These are phyloP conservation scores for Parnassius smintheus DNA, from an alignment of 2,888 invertebrate species.

Conservation along the genomic window DNA sequence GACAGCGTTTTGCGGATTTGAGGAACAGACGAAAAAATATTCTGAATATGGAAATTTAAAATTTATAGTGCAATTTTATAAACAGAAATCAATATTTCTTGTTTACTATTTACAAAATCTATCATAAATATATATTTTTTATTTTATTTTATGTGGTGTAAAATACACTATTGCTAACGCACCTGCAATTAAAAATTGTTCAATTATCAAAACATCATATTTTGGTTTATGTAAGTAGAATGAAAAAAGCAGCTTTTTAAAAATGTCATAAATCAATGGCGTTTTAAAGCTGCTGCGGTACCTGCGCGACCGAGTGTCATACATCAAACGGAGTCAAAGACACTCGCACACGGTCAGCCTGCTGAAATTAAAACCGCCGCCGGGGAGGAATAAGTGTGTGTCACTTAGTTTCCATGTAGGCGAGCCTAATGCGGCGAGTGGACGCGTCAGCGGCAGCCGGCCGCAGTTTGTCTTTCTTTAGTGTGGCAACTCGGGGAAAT, in stretches of 20 bases:
- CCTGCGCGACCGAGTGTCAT: constrained; percentile 57
- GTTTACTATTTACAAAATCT: too few species aligned
- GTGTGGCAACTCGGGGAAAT: constrained; percentile 68
- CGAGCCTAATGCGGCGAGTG: constrained; percentile 74
- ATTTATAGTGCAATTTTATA: too few species aligned
- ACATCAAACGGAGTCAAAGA: constrained; percentile 64
- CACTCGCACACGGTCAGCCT: constrained; percentile 65
- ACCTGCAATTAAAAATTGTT: too few species aligned
- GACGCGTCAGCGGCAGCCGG: constrained; percentile 71
- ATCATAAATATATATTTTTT: too few species aligned
- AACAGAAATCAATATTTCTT: too few species aligned
- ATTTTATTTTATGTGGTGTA: too few species aligned
- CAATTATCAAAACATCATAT: too few species aligned
- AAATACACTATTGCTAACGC: too few species aligned
- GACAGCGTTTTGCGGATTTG: too few species aligned
- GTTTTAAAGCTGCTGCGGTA: constrained; percentile 33
- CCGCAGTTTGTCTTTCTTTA: constrained; percentile 74
- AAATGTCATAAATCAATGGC: constrained; percentile 21
- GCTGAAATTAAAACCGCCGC: constrained; percentile 74
- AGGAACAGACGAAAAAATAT: too few species aligned
- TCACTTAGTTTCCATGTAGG: constrained; percentile 71
- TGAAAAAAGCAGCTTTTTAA: constrained; percentile 6
- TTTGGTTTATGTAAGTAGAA: background rate
- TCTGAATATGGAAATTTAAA: too few species aligned
- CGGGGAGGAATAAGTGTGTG: constrained; percentile 72